Percentiles rank a stretch among this genome's conserved stretches.
phyloP scores from a whole-genome alignment of 2,888 invertebrate species.

The Macroteleia sp. region DNA sequence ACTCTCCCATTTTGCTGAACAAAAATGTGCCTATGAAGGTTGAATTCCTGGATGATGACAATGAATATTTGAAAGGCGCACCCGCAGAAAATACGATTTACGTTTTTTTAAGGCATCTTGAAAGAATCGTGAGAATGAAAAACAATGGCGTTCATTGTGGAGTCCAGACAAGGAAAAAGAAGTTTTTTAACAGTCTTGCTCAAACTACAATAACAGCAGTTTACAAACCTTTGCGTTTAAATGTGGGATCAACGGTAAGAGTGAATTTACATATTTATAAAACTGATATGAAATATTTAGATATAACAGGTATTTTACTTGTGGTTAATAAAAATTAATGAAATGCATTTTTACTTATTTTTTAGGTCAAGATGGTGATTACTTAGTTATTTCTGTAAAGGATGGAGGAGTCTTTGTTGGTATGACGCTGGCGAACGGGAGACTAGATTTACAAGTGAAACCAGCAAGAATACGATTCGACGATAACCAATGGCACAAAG shows the following conservation, averaged over 20 bases:
- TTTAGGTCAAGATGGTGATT: slow-evolving; percentile 96
- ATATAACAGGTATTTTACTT: too few species aligned
- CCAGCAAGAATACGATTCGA: slow-evolving; percentile 95
- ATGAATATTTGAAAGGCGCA: slow-evolving; percentile 65
- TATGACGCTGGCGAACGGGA: slow-evolving; percentile 95
- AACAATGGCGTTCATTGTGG: slow-evolving; percentile 68
- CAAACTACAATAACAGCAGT: slow-evolving; percentile 70
- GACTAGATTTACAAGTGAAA: slow-evolving; percentile 94
- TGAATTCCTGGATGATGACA: slow-evolving; percentile 69
- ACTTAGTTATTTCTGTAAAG: slow-evolving; percentile 93
- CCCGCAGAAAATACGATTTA: slow-evolving; percentile 63
- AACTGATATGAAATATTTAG: too few species aligned
- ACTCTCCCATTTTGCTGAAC: slow-evolving; percentile 44
- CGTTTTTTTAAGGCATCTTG: slow-evolving; percentile 68
- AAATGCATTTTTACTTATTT: too few species aligned
- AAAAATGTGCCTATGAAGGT: slow-evolving; percentile 57
- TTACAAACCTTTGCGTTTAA: slow-evolving; percentile 66
- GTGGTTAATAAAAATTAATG: not conserved
- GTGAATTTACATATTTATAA: too few species aligned
- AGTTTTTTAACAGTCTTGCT: slow-evolving; percentile 55
- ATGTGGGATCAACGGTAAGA: slow-evolving; percentile 68
- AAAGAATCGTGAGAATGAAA: slow-evolving; percentile 63
- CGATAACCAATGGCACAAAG: slow-evolving; percentile 98
- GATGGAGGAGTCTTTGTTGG: slow-evolving; percentile 95
- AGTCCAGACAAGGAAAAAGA: slow-evolving; percentile 69